Conservation (phyloP, 2,113 vertebrate genomes). For the Bufo bufo region DNA sequence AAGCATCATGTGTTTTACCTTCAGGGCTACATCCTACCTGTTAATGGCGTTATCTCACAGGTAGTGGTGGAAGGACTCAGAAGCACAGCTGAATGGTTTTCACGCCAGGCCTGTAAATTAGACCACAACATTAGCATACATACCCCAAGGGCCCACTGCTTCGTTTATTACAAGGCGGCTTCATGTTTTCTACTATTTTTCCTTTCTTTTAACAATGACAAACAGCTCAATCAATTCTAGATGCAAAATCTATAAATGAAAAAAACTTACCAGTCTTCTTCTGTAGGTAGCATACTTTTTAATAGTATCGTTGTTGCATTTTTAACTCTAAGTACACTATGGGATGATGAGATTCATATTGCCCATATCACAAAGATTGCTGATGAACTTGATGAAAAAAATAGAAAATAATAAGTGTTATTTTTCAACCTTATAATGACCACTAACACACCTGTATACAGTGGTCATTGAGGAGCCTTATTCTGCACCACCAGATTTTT, state of each 20-base stretch:
- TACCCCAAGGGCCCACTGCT: slow-evolving; percentile 43
- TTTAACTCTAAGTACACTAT: too few relatives aligned
- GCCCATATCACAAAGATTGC: too few relatives aligned
- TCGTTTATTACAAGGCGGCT: slow-evolving; percentile 34
- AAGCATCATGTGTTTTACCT: slow-evolving; percentile 48
- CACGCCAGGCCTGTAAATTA: slow-evolving; percentile 57
- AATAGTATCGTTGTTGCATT: not conserved
- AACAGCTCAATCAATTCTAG: slow-evolving; percentile 32
- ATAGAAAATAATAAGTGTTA: too few relatives aligned
- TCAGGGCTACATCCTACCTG: slow-evolving; percentile 53
- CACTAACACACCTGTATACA: not conserved
- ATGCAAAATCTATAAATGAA: slow-evolving; percentile 37
- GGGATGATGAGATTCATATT: too few relatives aligned
- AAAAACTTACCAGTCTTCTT: not conserved
- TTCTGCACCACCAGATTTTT: not conserved
- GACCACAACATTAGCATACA: slow-evolving; percentile 54
- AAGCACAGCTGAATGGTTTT: slow-evolving; percentile 57
- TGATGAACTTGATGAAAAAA: too few relatives aligned
- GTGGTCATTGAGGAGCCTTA: not conserved
- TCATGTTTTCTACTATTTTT: slow-evolving; percentile 36
- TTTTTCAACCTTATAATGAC: not conserved
- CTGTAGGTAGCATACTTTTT: not conserved
- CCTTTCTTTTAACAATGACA: slow-evolving; percentile 33
- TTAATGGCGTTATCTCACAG: slow-evolving; percentile 59
- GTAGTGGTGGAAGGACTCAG: slow-evolving; percentile 55